Evolutionary conservation across 2,113 vertebrate genomes (phyloP).

Genomic region (Pycnonotus jocosus): DNA sequence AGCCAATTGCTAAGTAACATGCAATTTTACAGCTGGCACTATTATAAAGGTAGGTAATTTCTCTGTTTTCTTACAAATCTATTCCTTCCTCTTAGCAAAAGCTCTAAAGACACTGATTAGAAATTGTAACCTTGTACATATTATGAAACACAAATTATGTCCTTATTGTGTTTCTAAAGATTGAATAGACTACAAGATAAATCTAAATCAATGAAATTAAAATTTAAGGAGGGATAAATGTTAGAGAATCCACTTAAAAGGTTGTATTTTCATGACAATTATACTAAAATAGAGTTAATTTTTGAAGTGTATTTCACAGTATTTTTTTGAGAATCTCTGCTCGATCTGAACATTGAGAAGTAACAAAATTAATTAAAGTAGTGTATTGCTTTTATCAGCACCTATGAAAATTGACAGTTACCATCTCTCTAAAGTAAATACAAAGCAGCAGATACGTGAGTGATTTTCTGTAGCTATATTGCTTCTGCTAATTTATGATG

Average conservation of each 20-base stretch:
- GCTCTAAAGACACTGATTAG: neutral
- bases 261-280: neutral
- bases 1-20: neutral
- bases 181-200: neutral
- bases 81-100: neutral
- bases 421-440: neutral
- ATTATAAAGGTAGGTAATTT: constrained; percentile 5
- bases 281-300: neutral
- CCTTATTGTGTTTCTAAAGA: neutral
- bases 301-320: neutral
- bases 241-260: neutral
- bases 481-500: constrained; percentile 4
- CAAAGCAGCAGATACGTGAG: neutral
- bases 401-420: neutral
- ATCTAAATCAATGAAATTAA: neutral
- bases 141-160: neutral
- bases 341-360: neutral
- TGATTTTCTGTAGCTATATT: constrained; percentile 1
- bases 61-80: neutral
- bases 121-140: neutral
- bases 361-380: neutral
- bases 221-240: neutral
- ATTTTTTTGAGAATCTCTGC: neutral
- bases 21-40: neutral
- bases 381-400: neutral